Conservation (phyloP, 2,113 vertebrate species). For the Forbesichthys agassizii region DNA sequence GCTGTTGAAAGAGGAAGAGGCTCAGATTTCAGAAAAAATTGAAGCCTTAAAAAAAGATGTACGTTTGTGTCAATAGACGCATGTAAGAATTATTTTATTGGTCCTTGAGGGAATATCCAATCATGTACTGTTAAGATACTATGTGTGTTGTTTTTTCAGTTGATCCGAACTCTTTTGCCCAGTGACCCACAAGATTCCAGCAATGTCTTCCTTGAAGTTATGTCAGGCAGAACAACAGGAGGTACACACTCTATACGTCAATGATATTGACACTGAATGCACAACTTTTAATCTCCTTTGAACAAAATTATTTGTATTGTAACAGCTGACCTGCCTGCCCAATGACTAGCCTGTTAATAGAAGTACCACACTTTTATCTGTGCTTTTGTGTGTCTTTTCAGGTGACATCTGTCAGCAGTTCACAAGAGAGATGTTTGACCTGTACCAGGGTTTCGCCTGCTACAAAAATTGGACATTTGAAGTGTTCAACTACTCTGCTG, state of each 20-base stretch:
- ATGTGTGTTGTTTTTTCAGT: constrained; percentile 60
- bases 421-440: constrained; percentile 91
- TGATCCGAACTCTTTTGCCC: constrained; percentile 83
- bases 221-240: constrained; percentile 93
- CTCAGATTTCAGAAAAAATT: constrained; percentile 72
- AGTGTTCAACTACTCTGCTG: constrained; percentile 81
- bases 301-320: no score
- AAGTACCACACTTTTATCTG: not conserved
- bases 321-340: no score
- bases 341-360: not conserved
- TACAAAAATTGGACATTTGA: constrained; percentile 90
- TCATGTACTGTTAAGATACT: no score
- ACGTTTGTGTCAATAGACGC: constrained; percentile 19
- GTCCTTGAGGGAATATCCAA: no score
- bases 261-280: no score
- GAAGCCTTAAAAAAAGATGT: constrained; percentile 77
- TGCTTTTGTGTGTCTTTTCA: constrained; percentile 46
- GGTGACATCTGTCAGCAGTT: constrained; percentile 98
- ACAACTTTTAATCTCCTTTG: no score
- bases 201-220: constrained; percentile 86
- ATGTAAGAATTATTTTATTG: not conserved
- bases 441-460: constrained; percentile 87
- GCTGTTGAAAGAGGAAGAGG: constrained; percentile 85
- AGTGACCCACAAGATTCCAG: constrained; percentile 81
- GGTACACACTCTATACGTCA: constrained; percentile 65